Evolutionary conservation across 2,113 vertebrate species (phyloP).

Genomic region (Gobius niger): DNA sequence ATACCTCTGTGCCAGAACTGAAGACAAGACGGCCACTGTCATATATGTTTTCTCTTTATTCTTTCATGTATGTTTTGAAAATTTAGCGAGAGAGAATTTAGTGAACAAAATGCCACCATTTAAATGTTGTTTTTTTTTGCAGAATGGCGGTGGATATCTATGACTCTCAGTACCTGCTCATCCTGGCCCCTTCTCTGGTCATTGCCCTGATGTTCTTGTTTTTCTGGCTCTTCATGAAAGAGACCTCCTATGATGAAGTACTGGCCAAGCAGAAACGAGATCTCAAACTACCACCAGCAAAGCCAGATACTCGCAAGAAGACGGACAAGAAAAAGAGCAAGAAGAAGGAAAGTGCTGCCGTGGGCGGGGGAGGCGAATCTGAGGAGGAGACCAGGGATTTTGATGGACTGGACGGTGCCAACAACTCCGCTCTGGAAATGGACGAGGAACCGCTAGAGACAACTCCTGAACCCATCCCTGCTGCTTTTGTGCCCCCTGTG

Average conservation of each 20-base stretch:
- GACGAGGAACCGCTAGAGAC: constrained; percentile 67
- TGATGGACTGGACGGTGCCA: constrained; percentile 79
- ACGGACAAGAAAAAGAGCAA: constrained; percentile 95
- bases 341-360: constrained; percentile 88
- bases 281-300: constrained; percentile 83
- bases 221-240: constrained; percentile 99
- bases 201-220: constrained; percentile 95
- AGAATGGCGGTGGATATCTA: constrained; percentile 95
- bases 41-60: not conserved
- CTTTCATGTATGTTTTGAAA: not conserved
- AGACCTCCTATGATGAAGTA: constrained; percentile 96
- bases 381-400: constrained; percentile 90
- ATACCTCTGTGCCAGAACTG: constrained; percentile 32
- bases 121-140: constrained; percentile 17
- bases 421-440: constrained; percentile 65
- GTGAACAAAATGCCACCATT: not conserved
- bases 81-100: no score
- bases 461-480: constrained; percentile 36
- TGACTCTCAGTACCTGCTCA: constrained; percentile 93
- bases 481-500: constrained; percentile 42
- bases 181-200: constrained; percentile 91
- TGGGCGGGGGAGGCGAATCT: constrained; percentile 85
- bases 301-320: constrained; percentile 89
- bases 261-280: constrained; percentile 92
- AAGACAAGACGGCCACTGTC: constrained; percentile 17